Percentiles rank a stretch among this genome's conserved stretches.
phyloP scores from a whole-genome alignment of 2,797 vertebrate species.

The Catamblyrhynchus diadema region DNA sequence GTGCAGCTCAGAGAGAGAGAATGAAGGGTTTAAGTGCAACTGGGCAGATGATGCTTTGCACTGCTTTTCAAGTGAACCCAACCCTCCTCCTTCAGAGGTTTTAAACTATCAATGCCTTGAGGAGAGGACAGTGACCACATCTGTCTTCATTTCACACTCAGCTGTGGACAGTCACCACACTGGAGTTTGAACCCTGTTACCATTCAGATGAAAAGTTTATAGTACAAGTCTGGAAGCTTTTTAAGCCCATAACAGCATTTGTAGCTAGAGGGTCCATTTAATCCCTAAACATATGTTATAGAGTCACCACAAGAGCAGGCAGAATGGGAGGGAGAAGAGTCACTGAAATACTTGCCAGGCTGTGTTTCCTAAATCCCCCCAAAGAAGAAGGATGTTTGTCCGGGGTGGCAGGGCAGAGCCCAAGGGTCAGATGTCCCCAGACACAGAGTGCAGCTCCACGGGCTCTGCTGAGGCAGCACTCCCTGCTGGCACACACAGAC shows the following conservation, averaged over 20 bases:
- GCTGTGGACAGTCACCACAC: not conserved
- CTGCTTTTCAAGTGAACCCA: not conserved
- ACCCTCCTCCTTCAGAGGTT: not conserved
- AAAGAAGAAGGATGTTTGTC: not conserved
- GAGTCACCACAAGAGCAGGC: not conserved
- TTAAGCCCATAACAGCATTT: not conserved
- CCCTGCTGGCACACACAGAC: rapidly evolving
- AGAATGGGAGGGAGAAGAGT: not conserved
- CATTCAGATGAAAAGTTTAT: not conserved
- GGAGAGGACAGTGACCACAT: not conserved
- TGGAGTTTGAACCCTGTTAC: not conserved
- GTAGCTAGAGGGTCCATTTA: not conserved
- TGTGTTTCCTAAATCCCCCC: not conserved
- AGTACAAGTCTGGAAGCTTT: not conserved
- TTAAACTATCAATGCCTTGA: not conserved
- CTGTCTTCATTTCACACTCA: not conserved
- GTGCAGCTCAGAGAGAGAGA: not conserved
- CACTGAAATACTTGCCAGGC: not conserved
- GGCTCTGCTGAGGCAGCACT: not conserved
- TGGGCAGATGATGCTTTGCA: not conserved
- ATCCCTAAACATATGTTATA: not conserved
- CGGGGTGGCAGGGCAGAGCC: not conserved
- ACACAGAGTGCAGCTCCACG: not conserved
- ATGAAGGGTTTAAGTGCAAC: not conserved
- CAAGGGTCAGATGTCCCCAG: not conserved